Base-by-base conservation (phyloP, 2,888 invertebrate genomes). In the Netelia fuscicornis region DNA sequence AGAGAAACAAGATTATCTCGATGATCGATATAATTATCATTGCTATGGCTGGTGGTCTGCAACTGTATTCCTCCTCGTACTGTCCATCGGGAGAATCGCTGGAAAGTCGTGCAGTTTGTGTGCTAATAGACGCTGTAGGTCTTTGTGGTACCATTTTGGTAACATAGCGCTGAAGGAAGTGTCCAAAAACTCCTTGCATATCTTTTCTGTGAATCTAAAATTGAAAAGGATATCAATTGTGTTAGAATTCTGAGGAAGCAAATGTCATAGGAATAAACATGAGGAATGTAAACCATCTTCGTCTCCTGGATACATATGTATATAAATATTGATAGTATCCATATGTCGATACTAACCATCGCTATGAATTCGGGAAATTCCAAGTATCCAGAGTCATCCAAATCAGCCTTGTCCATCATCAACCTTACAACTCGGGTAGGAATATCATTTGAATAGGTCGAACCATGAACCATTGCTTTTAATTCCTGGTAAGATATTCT, bases 61-160 rank as follows among this genome's bases (percentile, higher is more conserved):
- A 98, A 85, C 96, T 97, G 95, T 99, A 99, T 92, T 98, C 97
- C 90, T 98, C 97, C 91, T 98, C 97, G 94, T 98, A 98, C 6
- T 96, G 96, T 2, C 97, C 97, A 94, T 97, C 97, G 10, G 93
- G 91, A 72, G 87, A 94, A 84, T 95, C 94, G 79, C 93, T 91
- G 5, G 93, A 92, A 25, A 89, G 91, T 87, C 94, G 95, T 89
- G 74, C 91, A 86, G 42, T 94, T 88, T 84, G 94, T 62, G 90
- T 88, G 67, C 89, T 90, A 77, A 89, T 89, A 78, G 86, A 82
- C 85, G 87, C 77, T 72, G 88, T 87, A 44, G 92, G 93, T 74
- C 95, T 92, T 76, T 95, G 95, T 0, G 96, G 95, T 82, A 96
- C 94, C 86, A 96, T 95, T 0, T 95, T 94, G 80, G 95, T 95